Evolutionary conservation across 2,113 vertebrate species (phyloP), one percentile per base, ranked within the genome.

Genomic region (Bungarus multicinctus): DNA sequence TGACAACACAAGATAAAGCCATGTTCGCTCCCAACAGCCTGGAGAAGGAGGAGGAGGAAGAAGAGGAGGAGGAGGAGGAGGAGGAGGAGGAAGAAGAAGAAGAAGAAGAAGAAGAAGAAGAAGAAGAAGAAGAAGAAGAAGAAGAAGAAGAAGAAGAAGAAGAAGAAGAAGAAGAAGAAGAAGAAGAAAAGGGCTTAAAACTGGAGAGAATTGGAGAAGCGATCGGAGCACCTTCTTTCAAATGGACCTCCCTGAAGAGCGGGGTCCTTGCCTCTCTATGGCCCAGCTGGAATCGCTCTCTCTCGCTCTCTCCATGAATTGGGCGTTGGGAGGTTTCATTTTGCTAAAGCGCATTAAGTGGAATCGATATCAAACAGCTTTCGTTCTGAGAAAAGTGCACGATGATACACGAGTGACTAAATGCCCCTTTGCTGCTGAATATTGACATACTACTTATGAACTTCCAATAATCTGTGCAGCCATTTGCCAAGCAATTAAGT

Each of bases 401-500:
- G 47, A 86, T 91, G 87, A 89, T 74, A 89, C 87, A 88, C 52
- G 87, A 91, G 47, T 64, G 86, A 64, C 89, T 91, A 58, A 58
- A 91, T 64, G 69, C 74, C 7, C 7, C 64, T 18, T 89, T 86
- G 45, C 9, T 16, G 53, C 86, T 52, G 25, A 54, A 16, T 39
- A 86, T 91, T 52, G 90, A 64, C 93, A 89, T 89, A 30, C 47
- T 85, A 20, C 86, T 89, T 89, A 91, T 93, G 87, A 91, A 93
- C 87, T 93, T 60, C 69, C 93, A 86, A 87, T 91, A 64, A 93
- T 86, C 69, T n/a, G 25, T 89, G 30, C 45, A 60, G 45, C 55
- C 22, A 85, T 58, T 89, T 89, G 90, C 88, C 54, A 93, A 34
- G 88, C 86, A 54, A 53, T 91, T 88, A 55, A 60, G 10, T 74